Conservation (phyloP, 2,113 vertebrate genomes). For the Oreochromis spilurus region DNA sequence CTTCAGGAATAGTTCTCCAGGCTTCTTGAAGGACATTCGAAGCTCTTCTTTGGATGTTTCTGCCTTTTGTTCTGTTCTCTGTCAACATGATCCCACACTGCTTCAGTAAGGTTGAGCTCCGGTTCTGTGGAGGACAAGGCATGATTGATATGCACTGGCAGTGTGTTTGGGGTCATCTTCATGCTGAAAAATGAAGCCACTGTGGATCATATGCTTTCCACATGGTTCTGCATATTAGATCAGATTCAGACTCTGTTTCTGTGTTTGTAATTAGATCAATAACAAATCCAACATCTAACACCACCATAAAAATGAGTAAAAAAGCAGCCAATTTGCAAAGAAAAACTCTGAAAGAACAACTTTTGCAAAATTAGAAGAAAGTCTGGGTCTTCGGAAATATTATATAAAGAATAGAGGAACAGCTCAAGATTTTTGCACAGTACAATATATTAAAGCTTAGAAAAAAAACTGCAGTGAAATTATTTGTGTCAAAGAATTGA, state of each 20-base stretch:
- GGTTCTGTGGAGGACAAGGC: neutral
- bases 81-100: neutral
- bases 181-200: neutral
- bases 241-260: neutral
- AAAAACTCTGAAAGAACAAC: neutral
- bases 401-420: neutral
- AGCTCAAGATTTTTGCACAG: neutral
- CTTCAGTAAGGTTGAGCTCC: neutral
- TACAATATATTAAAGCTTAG: neutral
- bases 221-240: neutral
- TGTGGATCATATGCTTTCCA: neutral
- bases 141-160: neutral
- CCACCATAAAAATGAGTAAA: neutral
- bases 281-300: neutral
- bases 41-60: neutral
- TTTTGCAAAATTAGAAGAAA: neutral
- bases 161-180: neutral
- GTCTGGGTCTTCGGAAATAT: neutral
- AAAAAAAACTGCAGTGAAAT: neutral
- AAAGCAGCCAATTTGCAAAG: neutral
- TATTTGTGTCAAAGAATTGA: neutral
- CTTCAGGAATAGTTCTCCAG: neutral
- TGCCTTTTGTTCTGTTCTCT: neutral
- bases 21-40: neutral
- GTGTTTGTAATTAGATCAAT: neutral